phyloP scores from a whole-genome alignment of 2,888 invertebrate species.

The Nemotelus pantherinus region DNA sequence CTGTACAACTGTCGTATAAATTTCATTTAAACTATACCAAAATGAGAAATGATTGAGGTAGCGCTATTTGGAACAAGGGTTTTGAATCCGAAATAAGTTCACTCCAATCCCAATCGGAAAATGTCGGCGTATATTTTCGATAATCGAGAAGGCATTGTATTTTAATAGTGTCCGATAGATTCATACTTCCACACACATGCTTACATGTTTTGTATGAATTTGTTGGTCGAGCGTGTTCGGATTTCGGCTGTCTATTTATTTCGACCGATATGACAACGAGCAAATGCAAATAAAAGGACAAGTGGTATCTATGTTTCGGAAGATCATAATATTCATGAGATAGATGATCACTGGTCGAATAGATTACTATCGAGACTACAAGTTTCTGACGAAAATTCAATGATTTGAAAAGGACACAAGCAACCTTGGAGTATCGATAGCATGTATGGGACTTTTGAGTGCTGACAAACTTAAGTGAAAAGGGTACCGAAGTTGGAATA shows the following conservation, averaged over 20 bases:
- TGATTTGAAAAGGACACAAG: constrained; percentile 1
- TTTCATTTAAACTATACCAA: constrained; percentile 34
- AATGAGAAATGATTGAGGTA: constrained; percentile 27
- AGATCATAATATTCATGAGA: constrained; percentile 6
- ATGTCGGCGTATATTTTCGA: constrained; percentile 22
- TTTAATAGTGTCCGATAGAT: not conserved
- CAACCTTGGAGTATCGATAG: not conserved
- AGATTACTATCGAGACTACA: not conserved
- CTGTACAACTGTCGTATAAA: constrained; percentile 6
- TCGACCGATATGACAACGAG: not conserved
- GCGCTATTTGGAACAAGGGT: constrained; percentile 11
- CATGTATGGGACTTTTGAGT: not conserved
- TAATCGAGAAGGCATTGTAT: constrained; percentile 34
- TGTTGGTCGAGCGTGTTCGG: not conserved
- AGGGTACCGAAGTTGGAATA: not conserved
- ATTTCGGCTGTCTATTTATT: not conserved
- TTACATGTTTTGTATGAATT: not conserved
- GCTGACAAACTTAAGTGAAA: not conserved
- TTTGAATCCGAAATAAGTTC: constrained; percentile 18
- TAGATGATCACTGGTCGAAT: not conserved
- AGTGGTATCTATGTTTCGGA: not conserved
- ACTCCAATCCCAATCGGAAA: not conserved
- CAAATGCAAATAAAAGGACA: not conserved
- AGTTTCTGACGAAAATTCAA: constrained; percentile 10
- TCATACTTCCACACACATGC: constrained; percentile 2